These are phyloP conservation scores for Asobara japonica DNA, from an alignment of 1,140 invertebrate genomes.

Conservation along the genomic window DNA sequence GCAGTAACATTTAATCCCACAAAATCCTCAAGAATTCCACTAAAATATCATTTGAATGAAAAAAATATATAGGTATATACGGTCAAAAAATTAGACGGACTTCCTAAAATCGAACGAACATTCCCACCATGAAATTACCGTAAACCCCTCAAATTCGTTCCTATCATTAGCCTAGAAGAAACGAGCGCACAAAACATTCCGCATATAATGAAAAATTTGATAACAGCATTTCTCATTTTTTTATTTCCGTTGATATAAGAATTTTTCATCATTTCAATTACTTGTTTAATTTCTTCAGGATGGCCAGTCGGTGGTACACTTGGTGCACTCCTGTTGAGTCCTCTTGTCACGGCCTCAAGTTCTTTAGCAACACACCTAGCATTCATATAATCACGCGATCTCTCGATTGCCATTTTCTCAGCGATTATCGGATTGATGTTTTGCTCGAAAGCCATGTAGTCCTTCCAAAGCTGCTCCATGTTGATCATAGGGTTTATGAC, in stretches of 20 bases:
- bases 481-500: constrained; percentile 97
- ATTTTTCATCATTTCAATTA: constrained; percentile 55
- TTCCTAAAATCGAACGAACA: no score
- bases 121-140: no score
- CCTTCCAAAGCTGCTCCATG: constrained; percentile 98
- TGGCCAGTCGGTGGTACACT: constrained; percentile 92
- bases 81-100: no score
- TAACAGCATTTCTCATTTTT: constrained; percentile 1
- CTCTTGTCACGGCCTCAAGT: constrained; percentile 93
- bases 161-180: no score
- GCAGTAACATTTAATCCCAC: no score
- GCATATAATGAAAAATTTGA: not conserved
- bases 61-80: no score
- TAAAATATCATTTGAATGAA: no score
- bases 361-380: constrained; percentile 96
- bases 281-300: constrained; percentile 93
- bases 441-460: constrained; percentile 95
- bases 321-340: constrained; percentile 92
- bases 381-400: constrained; percentile 97
- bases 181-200: not conserved
- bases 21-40: no score
- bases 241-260: constrained; percentile 28
- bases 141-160: no score
- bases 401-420: constrained; percentile 91
- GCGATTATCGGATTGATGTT: constrained; percentile 96